Percentiles rank a stretch among this genome's conserved stretches.
phyloP scores from a whole-genome alignment of 1,140 invertebrate genomes.

The Prorops nasuta region DNA sequence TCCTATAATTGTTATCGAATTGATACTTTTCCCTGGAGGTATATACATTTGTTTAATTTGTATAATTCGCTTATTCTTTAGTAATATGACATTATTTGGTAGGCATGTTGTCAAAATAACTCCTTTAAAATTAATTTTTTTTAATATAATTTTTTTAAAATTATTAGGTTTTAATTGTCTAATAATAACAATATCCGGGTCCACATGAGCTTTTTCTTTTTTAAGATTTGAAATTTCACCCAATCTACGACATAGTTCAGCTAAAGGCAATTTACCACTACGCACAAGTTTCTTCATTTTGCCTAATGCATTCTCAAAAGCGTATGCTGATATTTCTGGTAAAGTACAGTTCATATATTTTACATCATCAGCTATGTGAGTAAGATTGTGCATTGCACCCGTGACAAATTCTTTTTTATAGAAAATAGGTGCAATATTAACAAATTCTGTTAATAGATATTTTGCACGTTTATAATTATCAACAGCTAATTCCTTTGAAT shows the following conservation, averaged over 20 bases:
- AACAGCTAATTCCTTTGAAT: slow-evolving; percentile 7
- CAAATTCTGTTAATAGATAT: slow-evolving; percentile 19
- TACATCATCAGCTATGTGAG: background rate
- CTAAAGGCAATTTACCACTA: background rate
- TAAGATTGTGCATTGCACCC: background rate
- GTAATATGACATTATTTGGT: background rate
- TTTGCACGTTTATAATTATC: slow-evolving; percentile 11
- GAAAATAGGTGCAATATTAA: background rate
- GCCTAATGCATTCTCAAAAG: background rate
- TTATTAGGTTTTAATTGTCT: background rate
- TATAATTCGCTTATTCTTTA: background rate
- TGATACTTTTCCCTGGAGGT: background rate
- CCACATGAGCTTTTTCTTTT: background rate
- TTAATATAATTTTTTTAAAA: background rate
- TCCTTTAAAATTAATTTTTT: background rate
- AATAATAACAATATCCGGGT: background rate
- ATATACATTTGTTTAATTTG: background rate
- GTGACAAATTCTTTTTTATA: background rate
- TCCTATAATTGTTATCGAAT: background rate
- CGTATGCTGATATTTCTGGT: background rate
- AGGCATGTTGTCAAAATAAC: background rate
- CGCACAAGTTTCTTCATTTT: background rate
- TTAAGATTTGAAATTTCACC: background rate
- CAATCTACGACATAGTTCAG: background rate
- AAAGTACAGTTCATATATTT: background rate